phyloP scores from a whole-genome alignment of 2,888 invertebrate species.

The Tholera decimalis region DNA sequence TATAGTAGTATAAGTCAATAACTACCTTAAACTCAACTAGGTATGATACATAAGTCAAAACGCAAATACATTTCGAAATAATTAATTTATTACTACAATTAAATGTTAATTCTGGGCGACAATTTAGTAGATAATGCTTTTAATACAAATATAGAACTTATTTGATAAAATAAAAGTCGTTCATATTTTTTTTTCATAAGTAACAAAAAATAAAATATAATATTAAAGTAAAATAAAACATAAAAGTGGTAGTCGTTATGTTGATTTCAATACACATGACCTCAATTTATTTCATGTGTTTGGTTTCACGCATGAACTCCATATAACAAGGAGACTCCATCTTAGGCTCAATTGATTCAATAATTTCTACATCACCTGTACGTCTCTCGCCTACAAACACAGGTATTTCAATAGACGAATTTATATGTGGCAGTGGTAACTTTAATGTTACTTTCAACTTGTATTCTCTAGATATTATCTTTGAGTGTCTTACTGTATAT shows the following conservation, averaged over 20 bases:
- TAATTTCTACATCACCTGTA: neutral
- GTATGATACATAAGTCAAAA: neutral
- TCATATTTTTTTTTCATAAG: neutral
- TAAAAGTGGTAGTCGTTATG: neutral
- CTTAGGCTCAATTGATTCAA: neutral
- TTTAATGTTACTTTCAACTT: conserved; percentile 44
- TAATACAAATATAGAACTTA: neutral
- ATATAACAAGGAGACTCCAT: neutral
- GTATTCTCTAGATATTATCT: conserved; percentile 45
- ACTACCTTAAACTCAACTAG: neutral
- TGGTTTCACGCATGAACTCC: conserved; percentile 11
- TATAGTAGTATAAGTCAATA: too few species aligned
- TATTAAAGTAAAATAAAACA: neutral
- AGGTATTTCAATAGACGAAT: conserved; percentile 42
- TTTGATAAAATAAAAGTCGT: conserved; percentile 8
- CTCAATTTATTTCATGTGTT: neutral
- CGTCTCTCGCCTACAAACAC: conserved; percentile 48
- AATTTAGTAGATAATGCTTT: neutral
- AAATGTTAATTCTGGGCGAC: too few species aligned
- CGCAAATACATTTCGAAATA: conserved; percentile 8
- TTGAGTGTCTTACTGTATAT: conserved; percentile 49
- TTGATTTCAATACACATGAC: too few species aligned
- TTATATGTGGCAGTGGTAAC: conserved; percentile 45
- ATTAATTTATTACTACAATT: neutral
- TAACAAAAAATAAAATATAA: conserved; percentile 9